Conservation (phyloP, 2,888 invertebrate genomes). For the Ctenicera cuprea region DNA sequence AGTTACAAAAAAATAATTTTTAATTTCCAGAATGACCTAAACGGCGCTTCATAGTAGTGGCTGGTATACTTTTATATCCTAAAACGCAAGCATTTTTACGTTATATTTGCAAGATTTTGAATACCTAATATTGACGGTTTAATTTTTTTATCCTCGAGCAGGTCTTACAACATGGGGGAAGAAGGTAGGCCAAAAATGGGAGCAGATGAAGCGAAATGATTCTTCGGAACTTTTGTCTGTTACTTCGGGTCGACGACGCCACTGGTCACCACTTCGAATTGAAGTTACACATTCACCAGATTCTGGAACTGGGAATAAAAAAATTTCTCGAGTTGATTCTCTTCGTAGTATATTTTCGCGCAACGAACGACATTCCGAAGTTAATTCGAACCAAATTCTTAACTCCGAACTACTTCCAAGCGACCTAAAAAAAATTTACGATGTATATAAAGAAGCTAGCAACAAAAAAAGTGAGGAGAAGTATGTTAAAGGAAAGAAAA, state of each 20-base stretch:
- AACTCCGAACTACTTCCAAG: slow-evolving; percentile 58
- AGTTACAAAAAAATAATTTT: too few relatives aligned
- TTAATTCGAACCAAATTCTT: slow-evolving; percentile 53
- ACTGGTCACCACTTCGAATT: slow-evolving; percentile 71
- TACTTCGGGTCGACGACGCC: slow-evolving; percentile 68
- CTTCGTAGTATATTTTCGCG: slow-evolving; percentile 73
- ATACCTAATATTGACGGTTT: too few relatives aligned
- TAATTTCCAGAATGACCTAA: too few relatives aligned
- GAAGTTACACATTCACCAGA: slow-evolving; percentile 33
- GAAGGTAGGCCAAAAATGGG: slow-evolving; percentile 78
- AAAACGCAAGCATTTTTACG: too few relatives aligned
- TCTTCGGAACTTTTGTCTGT: slow-evolving; percentile 75
- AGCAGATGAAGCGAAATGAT: slow-evolving; percentile 77
- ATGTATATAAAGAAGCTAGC: slow-evolving; percentile 61
- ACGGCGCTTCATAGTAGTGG: too few relatives aligned
- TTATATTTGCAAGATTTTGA: too few relatives aligned
- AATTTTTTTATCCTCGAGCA: slow-evolving; percentile 61
- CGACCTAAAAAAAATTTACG: slow-evolving; percentile 64
- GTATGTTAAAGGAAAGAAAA: slow-evolving; percentile 49
- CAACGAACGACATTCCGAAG: slow-evolving; percentile 61
- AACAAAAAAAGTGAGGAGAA: slow-evolving; percentile 26
- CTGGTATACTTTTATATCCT: too few relatives aligned
- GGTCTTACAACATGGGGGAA: slow-evolving; percentile 78
- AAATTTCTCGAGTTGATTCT: slow-evolving; percentile 75
- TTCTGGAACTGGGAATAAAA: slow-evolving; percentile 56